Base-by-base conservation (phyloP, 2,888 invertebrate species). In the Lacanobia oleracea region DNA sequence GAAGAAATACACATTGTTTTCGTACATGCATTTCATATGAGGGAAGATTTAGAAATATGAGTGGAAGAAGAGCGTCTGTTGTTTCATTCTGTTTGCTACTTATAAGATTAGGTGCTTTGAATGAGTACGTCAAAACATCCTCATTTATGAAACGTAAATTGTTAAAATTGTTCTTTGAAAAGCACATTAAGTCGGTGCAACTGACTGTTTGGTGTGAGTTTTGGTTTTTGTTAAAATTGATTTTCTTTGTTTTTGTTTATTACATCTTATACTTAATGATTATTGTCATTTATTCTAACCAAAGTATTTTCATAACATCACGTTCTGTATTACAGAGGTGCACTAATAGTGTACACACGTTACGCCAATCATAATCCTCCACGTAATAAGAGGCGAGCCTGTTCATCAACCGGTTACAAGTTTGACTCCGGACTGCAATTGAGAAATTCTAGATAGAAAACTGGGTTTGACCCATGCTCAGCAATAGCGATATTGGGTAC, bases 1-100 rank as follows among this genome's bases (percentile, higher is more conserved):
- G 48, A 75, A 82, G 64, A 82, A 67, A 82, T 66, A 72, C 40
- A 56, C 60, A 51, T 68, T 68, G 75, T 79, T 75, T 77, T 75
- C 77, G 72, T 33, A 73, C 66, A 67, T 40, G 2, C 23, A 33
- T 64, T 40, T 77, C 16, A 48, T 64, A 57, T 10, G 37, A n/a
- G 48, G 21, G 21, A 21, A 66, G n/a, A 4, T 59, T 59, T 59
- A 10, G n/a, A 51, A 70, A 54, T 54, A 43, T 51, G 48, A 33
- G 18, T 27, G 9, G 7, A 40, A 57, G 51, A 33, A 56, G 18
- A 57, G 16, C 45, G 12, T 43, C 21, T 62, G 33, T 50, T 72
- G 48, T 37, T 80, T 74, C 48, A 59, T 63, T 66, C 6, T 43
- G n/a, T 74, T 74, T 66, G 14, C 53, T 43, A 37, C 18, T 57